phyloP scores from a whole-genome alignment of 2,888 invertebrate genomes.

The Myopa tessellatipennis region DNA sequence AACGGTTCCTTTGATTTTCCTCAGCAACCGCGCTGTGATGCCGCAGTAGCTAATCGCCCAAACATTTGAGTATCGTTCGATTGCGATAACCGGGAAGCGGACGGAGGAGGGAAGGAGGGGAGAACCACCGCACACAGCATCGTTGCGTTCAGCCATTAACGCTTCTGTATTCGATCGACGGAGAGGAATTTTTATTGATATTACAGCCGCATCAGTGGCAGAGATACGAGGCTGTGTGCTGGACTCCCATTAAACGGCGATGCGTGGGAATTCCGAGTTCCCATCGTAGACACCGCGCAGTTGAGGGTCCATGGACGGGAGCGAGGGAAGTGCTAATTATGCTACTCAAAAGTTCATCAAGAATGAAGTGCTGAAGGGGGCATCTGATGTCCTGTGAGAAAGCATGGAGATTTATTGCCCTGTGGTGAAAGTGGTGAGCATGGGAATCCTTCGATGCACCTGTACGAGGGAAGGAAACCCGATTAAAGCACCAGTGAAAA shows the following conservation, averaged over 20 bases:
- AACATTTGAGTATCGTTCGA: slow-evolving; percentile 61
- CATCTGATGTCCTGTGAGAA: not conserved
- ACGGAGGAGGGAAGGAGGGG: slow-evolving; percentile 31
- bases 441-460: not conserved
- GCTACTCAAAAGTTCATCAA: not conserved
- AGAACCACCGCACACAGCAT: slow-evolving; percentile 50
- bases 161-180: slow-evolving; percentile 59
- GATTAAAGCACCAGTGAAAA: no score
- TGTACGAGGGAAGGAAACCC: no score
- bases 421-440: not conserved
- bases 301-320: not conserved
- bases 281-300: not conserved
- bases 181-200: slow-evolving; percentile 18
- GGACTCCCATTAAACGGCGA: not conserved
- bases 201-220: not conserved
- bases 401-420: not conserved
- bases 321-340: slow-evolving; percentile 14
- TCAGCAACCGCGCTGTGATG: slow-evolving; percentile 25
- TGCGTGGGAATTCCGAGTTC: slow-evolving; percentile 15
- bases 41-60: slow-evolving; percentile 64
- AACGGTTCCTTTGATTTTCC: slow-evolving; percentile 39
- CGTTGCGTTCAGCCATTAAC: slow-evolving; percentile 58
- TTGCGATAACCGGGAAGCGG: slow-evolving; percentile 37
- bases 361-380: not conserved
- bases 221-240: not conserved